Evolutionary conservation across 1,140 invertebrate genomes (phyloP).

Genomic region (Drosophila guanche): DNA sequence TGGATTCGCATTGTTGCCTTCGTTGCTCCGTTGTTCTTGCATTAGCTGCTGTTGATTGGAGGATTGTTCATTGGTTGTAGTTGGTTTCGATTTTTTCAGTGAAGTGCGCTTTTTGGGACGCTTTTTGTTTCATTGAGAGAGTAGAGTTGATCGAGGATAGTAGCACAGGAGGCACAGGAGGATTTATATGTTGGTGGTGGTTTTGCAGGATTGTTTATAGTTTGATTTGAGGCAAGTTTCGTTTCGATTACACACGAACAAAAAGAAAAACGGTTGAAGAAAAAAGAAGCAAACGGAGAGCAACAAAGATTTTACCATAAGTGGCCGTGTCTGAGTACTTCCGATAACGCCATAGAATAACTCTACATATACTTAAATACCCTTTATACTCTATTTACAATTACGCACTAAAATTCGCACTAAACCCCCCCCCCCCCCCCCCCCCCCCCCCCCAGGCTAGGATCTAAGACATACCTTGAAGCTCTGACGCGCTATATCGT

Average conservation of each 20-base stretch:
- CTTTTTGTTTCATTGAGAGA: constrained; percentile 42
- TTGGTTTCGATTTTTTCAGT: constrained; percentile 72
- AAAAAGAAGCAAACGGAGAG: constrained; percentile 75
- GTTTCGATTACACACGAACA: constrained; percentile 37
- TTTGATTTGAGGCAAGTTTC: constrained; percentile 32
- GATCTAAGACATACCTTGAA: constrained; percentile 85
- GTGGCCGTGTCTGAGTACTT: constrained; percentile 65
- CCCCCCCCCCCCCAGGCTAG: constrained; percentile 4
- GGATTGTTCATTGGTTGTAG: constrained; percentile 68
- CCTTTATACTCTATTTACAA: constrained; percentile 15
- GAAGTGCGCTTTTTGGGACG: constrained; percentile 81
- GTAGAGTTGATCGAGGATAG: constrained; percentile 18
- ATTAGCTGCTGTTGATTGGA: constrained; percentile 80
- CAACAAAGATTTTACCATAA: constrained; percentile 80
- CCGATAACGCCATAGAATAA: constrained; percentile 64
- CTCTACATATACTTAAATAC: constrained; percentile 31
- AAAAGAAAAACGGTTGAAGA: constrained; percentile 65
- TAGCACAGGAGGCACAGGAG: constrained; percentile 44
- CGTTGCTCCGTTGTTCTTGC: constrained; percentile 48
- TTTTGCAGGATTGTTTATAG: constrained; percentile 25
- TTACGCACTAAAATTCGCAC: constrained; percentile 26
- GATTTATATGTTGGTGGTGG: constrained; percentile 26
- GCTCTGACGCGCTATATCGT: constrained; percentile 90
- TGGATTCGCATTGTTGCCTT: constrained; percentile 19
- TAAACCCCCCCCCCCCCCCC: constrained; percentile 11